Percentiles rank a stretch among this genome's conserved stretches.
Evolutionary conservation across 2,113 vertebrate genomes (phyloP).

Genomic region (Marcusenius ussheri): DNA sequence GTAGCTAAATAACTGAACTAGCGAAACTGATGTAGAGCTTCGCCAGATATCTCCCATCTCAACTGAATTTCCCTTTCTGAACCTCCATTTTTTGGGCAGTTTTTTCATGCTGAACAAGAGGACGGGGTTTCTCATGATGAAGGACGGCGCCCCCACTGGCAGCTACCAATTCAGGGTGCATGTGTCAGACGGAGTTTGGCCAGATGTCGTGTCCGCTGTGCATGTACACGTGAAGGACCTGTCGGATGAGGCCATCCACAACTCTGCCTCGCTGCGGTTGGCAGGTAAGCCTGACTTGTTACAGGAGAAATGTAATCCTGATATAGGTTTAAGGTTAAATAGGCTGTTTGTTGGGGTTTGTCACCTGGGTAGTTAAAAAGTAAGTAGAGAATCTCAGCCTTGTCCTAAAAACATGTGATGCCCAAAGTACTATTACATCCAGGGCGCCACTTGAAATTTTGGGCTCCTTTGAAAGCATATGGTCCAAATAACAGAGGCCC

Average conservation of each 20-base stretch:
- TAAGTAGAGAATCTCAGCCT: background rate
- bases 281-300: constrained; percentile 54
- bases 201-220: constrained; percentile 69
- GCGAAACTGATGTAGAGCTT: background rate
- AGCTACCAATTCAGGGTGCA: constrained; percentile 70
- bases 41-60: background rate
- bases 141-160: constrained; percentile 66
- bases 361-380: background rate
- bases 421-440: background rate
- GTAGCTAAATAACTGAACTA: background rate
- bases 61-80: background rate
- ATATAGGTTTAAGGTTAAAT: background rate
- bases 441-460: background rate
- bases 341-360: background rate
- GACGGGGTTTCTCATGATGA: constrained; percentile 75
- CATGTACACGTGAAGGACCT: constrained; percentile 68
- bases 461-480: background rate
- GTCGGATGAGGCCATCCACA: constrained; percentile 69
- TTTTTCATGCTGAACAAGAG: constrained; percentile 76
- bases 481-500: background rate
- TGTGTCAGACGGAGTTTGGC: constrained; percentile 79
- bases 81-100: constrained; percentile 41
- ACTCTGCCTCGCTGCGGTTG: constrained; percentile 69
- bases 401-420: background rate
- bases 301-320: background rate